phyloP scores from a whole-genome alignment of 2,113 vertebrate genomes.

The Pygoscelis antarcticus region DNA sequence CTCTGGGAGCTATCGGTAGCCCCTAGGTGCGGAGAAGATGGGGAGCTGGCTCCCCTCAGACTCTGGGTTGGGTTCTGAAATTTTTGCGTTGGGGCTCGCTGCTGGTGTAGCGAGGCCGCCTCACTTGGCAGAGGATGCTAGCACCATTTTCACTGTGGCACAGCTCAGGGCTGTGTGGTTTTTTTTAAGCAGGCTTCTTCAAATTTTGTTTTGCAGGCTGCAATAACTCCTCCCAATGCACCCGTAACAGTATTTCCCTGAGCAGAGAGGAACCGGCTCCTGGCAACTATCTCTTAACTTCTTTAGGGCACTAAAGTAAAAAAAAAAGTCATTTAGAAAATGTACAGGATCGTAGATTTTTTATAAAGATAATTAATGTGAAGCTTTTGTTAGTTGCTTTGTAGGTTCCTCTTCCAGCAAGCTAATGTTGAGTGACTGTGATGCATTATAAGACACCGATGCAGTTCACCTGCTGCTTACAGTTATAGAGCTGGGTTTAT shows the following conservation, averaged over 20 bases:
- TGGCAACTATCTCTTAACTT: not conserved
- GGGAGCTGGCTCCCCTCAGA: not conserved
- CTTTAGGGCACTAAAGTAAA: not conserved
- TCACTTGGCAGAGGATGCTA: not conserved
- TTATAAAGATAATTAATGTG: not conserved
- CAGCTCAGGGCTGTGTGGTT: not conserved
- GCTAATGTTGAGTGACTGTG: accelerated
- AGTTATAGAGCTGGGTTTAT: not conserved
- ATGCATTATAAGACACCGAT: not conserved
- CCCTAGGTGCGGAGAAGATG: not conserved
- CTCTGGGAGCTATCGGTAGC: not conserved
- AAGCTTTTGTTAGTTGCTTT: not conserved
- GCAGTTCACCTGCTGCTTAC: not conserved
- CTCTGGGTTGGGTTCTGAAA: not conserved
- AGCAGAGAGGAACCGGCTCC: not conserved
- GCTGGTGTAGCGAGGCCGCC: not conserved
- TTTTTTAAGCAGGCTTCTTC: not conserved
- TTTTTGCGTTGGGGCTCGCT: not conserved
- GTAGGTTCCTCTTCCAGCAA: not conserved
- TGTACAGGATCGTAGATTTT: not conserved
- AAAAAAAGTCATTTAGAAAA: not conserved
- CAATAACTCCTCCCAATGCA: not conserved
- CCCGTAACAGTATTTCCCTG: not conserved
- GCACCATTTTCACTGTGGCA: accelerated
- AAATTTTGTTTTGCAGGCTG: not conserved